Base-by-base conservation (phyloP, 1,140 invertebrate genomes). In the Notospermus geniculatus region DNA sequence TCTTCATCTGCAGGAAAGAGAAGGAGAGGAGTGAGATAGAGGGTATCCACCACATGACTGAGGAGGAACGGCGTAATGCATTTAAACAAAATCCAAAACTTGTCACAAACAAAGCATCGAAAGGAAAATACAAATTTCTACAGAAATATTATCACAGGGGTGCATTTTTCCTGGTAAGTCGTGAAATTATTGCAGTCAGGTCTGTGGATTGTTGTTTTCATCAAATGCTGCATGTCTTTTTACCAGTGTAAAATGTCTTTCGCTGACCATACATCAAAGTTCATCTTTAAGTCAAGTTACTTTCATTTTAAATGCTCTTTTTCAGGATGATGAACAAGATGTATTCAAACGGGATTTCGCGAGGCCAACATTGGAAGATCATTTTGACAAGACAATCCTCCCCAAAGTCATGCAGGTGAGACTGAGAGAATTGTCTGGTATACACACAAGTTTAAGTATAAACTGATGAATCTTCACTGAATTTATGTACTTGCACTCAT, bases 71-170 rank as follows among this genome's bases (percentile, higher is more conserved):
- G 30, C 57, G 72, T 53, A 86, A 90, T 62, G 96, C 98, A 76
- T 81, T 91, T 19, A 86, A 93, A 55, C 80, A 90, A n/a, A 98
- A 98, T 84, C 96, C 96, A 0, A 97, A 96, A 82, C 62, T 87
- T 13, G 85, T 99, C 30, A 95, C 92, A 1, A 99, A 99, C 82
- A 96, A 97, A 80, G 89, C 92, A 1, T 85, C 88, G 1, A 99
- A 99, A 84, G 97, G 97, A 59, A 99, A 99, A 84, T 99, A 99
- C 84, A 98, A 98, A 78, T 99, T 98, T 82, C 82, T 99, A 63
- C 97, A 99, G 83, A 99, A 99, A 79, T 99, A 99, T 80, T 99
- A 97, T 78, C 97, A 99, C 85, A 88, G 97, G 71, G 97, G 97
- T 81, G 95, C 92, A 0, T 99, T 99, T 86, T 99, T 93, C 79